Percentiles rank a stretch among this genome's conserved stretches.
These are phyloP conservation scores for Pygoscelis adeliae DNA, from an alignment of 2,113 vertebrate genomes.

Conservation along the genomic window DNA sequence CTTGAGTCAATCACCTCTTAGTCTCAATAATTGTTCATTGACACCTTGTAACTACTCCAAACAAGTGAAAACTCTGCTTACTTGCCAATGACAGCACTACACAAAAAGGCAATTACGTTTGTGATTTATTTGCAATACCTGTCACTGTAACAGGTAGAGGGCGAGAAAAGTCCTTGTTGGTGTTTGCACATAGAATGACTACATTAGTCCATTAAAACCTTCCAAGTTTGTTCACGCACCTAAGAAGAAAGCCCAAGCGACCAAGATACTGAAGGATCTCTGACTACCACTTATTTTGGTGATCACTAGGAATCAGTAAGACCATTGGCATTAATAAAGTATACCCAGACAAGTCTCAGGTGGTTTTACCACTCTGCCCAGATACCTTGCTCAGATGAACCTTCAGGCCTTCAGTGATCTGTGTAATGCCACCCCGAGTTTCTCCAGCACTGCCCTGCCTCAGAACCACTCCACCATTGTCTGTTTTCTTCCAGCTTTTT, in stretches of 20 bases:
- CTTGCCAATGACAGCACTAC: neutral
- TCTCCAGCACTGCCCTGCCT: neutral
- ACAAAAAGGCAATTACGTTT: neutral
- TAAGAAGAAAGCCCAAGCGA: neutral
- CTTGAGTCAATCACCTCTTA: neutral
- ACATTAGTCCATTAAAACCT: neutral
- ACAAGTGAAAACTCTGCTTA: neutral
- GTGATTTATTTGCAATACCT: neutral
- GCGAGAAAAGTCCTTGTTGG: neutral
- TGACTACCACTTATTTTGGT: neutral
- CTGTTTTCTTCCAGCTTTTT: neutral
- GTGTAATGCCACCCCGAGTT: neutral
- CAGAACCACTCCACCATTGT: too few species aligned
- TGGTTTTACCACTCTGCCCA: neutral
- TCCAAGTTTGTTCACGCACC: neutral
- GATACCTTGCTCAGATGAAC: neutral
- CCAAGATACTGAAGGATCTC: neutral
- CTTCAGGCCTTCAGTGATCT: neutral
- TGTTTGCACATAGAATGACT: neutral
- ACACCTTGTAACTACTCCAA: conserved; percentile 1
- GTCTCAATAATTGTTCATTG: neutral
- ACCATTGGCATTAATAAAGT: neutral
- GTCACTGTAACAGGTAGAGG: neutral
- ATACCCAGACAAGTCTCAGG: neutral
- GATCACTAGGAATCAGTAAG: neutral